A percentile compares a stretch with the other conserved stretches of the same genome.
Conservation (phyloP, 2,113 vertebrate genomes). For the Ciconia stormi region DNA sequence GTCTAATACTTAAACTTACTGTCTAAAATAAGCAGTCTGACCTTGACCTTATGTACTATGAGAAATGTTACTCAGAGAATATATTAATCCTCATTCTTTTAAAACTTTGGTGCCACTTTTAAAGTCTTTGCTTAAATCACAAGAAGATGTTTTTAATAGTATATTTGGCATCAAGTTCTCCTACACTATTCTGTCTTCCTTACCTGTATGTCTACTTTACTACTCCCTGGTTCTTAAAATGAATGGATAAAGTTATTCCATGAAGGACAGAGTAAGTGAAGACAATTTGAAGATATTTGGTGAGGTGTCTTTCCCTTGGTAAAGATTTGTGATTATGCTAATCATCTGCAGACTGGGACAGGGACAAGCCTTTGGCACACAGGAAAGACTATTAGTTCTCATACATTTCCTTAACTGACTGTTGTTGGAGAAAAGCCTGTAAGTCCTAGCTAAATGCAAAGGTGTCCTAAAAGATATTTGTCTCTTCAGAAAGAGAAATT, state of each 20-base stretch:
- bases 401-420: not conserved
- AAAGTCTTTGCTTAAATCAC: not conserved
- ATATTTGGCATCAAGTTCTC: not conserved
- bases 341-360: not conserved
- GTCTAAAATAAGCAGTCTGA: not conserved
- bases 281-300: not conserved
- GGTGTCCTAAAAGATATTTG: not conserved
- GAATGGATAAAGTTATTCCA: not conserved
- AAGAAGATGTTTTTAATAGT: not conserved
- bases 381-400: not conserved
- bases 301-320: not conserved
- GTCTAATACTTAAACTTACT: not conserved
- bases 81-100: not conserved
- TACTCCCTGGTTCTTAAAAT: not conserved
- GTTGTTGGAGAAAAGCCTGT: not conserved
- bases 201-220: not conserved
- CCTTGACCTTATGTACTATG: not conserved
- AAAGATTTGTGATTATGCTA: not conserved
- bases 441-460: not conserved
- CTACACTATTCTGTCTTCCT: not conserved
- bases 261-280: not conserved
- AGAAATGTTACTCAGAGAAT: not conserved
- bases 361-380: not conserved
- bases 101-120: not conserved
- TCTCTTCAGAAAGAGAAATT: not conserved